Evolutionary conservation across 1,140 invertebrate genomes (phyloP).

Genomic region (Drosophila saltans): DNA sequence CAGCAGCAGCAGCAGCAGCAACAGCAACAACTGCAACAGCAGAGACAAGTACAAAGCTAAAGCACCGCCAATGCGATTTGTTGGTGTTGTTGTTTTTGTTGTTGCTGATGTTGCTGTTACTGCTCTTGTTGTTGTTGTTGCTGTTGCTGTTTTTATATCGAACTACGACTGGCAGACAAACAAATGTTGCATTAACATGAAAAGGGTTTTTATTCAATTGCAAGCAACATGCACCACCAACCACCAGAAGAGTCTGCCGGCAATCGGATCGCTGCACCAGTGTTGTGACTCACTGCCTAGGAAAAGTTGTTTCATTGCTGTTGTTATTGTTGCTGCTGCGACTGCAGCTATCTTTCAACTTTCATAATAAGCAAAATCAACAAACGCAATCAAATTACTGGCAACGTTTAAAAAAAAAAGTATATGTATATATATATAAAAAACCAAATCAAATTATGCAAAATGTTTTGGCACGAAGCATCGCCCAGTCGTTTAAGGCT

Average conservation of each 20-base stretch:
- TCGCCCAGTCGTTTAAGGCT: slow-evolving; percentile 50
- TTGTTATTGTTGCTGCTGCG: not conserved
- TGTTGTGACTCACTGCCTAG: slow-evolving; percentile 34
- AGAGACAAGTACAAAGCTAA: slow-evolving; percentile 68
- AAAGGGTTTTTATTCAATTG: slow-evolving; percentile 79
- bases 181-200: slow-evolving; percentile 79
- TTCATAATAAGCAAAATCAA: slow-evolving; percentile 69
- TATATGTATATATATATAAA: not conserved
- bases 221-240: slow-evolving; percentile 58
- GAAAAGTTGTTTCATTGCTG: slow-evolving; percentile 27
- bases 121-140: slow-evolving; percentile 13
- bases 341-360: slow-evolving; percentile 52
- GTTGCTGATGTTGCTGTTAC: slow-evolving; percentile 18
- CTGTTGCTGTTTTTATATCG: slow-evolving; percentile 24
- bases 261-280: not conserved
- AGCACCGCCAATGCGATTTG: slow-evolving; percentile 65
- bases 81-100: slow-evolving; percentile 35
- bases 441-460: slow-evolving; percentile 69
- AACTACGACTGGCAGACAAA: slow-evolving; percentile 43
- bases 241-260: slow-evolving; percentile 20
- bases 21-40: slow-evolving; percentile 26
- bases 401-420: slow-evolving; percentile 2
- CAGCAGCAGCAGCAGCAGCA: not conserved
- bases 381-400: slow-evolving; percentile 64
- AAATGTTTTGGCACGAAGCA: slow-evolving; percentile 62